A percentile compares a stretch with the other conserved stretches of the same genome.
Conservation (phyloP, 2,113 vertebrate species). For the Bos javanicus region DNA sequence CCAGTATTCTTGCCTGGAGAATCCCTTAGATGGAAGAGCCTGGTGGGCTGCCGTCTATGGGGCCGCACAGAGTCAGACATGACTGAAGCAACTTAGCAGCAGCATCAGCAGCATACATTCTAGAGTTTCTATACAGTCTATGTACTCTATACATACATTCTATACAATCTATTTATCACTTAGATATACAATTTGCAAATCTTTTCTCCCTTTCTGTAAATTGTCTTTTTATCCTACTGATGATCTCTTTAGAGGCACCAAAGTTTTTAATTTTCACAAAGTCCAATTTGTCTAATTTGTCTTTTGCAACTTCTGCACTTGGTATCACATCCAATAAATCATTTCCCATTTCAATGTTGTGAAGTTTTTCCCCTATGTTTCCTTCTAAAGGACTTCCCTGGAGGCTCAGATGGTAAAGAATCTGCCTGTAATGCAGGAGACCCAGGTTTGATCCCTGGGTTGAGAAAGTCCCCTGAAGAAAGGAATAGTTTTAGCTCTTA, state of each 20-base stretch:
- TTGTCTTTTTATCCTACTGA: background rate
- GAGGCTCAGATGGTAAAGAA: background rate
- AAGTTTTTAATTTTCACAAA: background rate
- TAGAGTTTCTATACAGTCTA: background rate
- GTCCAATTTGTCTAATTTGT: background rate
- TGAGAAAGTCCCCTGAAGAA: background rate
- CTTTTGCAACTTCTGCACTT: background rate
- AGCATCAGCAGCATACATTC: background rate
- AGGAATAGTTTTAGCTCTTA: background rate
- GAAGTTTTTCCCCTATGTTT: background rate
- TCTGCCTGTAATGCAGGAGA: background rate
- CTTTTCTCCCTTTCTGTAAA: background rate
- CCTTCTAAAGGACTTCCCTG: background rate
- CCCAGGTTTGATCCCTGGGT: background rate
- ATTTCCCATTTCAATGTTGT: background rate
- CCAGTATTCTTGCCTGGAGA: no score
- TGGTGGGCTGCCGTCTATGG: accelerated
- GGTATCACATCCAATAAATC: background rate
- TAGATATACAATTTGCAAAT: background rate
- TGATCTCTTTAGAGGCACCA: background rate
- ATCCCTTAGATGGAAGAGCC: no score
- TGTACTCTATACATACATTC: background rate
- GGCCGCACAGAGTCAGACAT: background rate
- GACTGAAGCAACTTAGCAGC: background rate
- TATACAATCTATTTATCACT: background rate